These are phyloP conservation scores for Apeltes quadracus DNA, from an alignment of 2,113 vertebrate genomes.

Conservation along the genomic window DNA sequence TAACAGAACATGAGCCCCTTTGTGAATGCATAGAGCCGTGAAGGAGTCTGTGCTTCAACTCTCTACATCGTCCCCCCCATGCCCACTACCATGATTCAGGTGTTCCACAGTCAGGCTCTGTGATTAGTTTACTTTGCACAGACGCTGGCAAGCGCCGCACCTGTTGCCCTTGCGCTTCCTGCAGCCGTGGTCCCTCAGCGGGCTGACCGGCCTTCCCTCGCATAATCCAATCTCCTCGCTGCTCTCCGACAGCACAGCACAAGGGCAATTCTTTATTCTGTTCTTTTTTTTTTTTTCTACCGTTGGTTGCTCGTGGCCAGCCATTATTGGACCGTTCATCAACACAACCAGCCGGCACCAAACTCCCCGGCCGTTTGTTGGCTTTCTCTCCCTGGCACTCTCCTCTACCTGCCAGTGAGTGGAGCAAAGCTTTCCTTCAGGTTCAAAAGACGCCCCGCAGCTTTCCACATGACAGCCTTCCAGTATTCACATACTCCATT, in stretches of 20 bases:
- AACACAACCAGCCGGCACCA: slow-evolving; percentile 60
- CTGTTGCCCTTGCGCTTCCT: slow-evolving; percentile 78
- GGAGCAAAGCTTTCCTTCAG: slow-evolving; percentile 50
- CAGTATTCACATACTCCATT: slow-evolving; percentile 69
- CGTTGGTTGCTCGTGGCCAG: slow-evolving; percentile 60
- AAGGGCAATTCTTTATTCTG: slow-evolving; percentile 56
- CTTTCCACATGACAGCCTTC: slow-evolving; percentile 51
- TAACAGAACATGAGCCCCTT: neutral
- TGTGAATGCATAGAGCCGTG: neutral
- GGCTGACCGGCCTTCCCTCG: slow-evolving; percentile 70
- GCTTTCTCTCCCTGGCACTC: slow-evolving; percentile 53
- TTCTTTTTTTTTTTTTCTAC: slow-evolving; percentile 44
- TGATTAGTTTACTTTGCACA: slow-evolving; percentile 80
- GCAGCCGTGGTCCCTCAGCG: slow-evolving; percentile 67
- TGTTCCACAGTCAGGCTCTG: slow-evolving; percentile 64
- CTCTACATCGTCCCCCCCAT: neutral
- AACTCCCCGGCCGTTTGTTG: neutral
- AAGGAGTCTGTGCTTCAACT: slow-evolving; percentile 5
- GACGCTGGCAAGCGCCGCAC: slow-evolving; percentile 65
- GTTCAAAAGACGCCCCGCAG: slow-evolving; percentile 42
- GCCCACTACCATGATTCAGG: slow-evolving; percentile 69
- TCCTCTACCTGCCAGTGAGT: slow-evolving; percentile 54
- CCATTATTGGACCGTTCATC: slow-evolving; percentile 75
- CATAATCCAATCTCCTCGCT: slow-evolving; percentile 77
- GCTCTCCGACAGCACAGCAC: slow-evolving; percentile 58